These are phyloP conservation scores for Oncopodura yosiiana DNA, from an alignment of 1,140 invertebrate genomes.

Conservation along the genomic window DNA sequence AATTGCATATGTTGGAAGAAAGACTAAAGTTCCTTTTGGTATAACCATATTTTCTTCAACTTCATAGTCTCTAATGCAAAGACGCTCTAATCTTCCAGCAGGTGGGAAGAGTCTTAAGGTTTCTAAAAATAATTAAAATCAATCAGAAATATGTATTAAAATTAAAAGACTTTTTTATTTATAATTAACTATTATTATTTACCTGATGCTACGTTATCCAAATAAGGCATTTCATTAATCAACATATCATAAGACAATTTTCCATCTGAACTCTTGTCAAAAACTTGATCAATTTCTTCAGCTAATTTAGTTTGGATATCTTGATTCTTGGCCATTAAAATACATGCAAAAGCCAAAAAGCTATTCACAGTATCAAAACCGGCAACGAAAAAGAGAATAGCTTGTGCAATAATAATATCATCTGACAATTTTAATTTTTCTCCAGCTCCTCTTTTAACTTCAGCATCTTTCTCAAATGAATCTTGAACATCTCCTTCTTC, in stretches of 20 bases:
- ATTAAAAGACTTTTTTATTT: too few species aligned
- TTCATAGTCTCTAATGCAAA: not conserved
- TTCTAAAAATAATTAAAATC: slow-evolving; percentile 6
- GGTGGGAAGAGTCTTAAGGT: slow-evolving; percentile 28
- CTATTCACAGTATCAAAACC: slow-evolving; percentile 13
- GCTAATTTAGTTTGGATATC: slow-evolving; percentile 34
- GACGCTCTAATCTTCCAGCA: slow-evolving; percentile 6
- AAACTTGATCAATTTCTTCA: slow-evolving; percentile 13
- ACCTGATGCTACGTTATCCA: slow-evolving; percentile 22
- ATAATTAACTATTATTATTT: not conserved
- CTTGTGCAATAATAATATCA: slow-evolving; percentile 22
- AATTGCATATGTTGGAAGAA: slow-evolving; percentile 35
- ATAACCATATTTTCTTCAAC: slow-evolving; percentile 13
- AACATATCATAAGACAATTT: slow-evolving; percentile 14
- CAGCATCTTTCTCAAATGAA: slow-evolving; percentile 12
- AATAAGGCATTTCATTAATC: slow-evolving; percentile 21
- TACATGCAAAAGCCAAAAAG: not conserved
- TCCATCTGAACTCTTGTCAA: slow-evolving; percentile 15
- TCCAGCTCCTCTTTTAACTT: not conserved
- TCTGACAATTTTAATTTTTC: slow-evolving; percentile 14
- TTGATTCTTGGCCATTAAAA: slow-evolving; percentile 39
- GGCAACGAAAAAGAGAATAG: slow-evolving; percentile 17
- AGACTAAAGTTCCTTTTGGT: slow-evolving; percentile 26
- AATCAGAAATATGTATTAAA: too few species aligned
- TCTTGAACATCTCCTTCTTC: slow-evolving; percentile 27